Conservation (phyloP, 1,140 invertebrate species). For the Oedothorax gibbosus region DNA sequence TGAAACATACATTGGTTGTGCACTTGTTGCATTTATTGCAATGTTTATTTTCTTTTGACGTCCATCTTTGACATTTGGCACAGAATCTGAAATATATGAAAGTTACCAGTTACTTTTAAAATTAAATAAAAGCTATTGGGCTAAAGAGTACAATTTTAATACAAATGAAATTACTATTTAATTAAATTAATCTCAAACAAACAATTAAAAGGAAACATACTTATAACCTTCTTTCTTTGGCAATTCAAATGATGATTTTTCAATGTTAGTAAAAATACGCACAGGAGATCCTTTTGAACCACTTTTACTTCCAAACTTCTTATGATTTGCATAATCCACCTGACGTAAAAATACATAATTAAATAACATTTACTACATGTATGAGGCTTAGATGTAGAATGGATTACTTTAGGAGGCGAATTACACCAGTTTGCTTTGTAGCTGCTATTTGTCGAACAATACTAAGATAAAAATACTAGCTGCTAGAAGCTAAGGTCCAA, state of each 20-base stretch:
- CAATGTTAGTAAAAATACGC: constrained; percentile 53
- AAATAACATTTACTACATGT: too few species aligned
- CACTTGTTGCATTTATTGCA: constrained; percentile 45
- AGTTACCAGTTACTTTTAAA: not conserved
- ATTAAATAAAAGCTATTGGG: not conserved
- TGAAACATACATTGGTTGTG: constrained; percentile 38
- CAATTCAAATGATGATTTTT: constrained; percentile 7
- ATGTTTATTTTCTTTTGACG: constrained; percentile 44
- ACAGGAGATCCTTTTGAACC: constrained; percentile 29
- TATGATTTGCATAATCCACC: constrained; percentile 49
- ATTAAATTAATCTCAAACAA: not conserved
- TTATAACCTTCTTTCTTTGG: constrained; percentile 37
- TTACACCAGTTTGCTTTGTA: too few species aligned
- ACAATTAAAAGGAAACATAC: constrained; percentile 8
- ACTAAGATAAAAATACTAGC: too few species aligned
- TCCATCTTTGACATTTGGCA: constrained; percentile 25
- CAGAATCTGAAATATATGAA: constrained; percentile 36
- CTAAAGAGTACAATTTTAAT: not conserved
- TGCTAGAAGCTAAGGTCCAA: too few species aligned
- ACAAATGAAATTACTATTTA: not conserved
- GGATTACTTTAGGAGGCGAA: too few species aligned
- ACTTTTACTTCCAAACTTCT: constrained; percentile 31
- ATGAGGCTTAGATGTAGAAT: too few species aligned
- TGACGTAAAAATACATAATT: constrained; percentile 2
- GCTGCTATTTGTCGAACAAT: too few species aligned